Evolutionary conservation across 2,113 vertebrate species (phyloP).

Genomic region (Scartelaos histophorus): DNA sequence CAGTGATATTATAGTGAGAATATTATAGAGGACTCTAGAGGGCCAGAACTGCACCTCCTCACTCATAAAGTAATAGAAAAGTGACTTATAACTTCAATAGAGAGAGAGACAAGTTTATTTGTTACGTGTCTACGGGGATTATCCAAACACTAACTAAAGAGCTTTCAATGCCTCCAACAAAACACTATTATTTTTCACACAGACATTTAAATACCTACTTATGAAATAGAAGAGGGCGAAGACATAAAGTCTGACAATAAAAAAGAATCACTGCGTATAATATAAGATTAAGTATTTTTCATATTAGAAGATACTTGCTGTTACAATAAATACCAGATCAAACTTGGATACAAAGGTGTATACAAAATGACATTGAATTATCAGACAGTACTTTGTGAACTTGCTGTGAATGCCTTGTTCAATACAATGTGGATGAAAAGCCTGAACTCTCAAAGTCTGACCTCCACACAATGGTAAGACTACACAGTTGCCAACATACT

Average conservation of each 20-base stretch:
- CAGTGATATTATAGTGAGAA: background rate
- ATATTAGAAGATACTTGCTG: background rate
- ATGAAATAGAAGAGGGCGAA: background rate
- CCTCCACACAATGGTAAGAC: background rate
- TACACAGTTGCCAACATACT: too few species aligned
- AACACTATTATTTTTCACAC: background rate
- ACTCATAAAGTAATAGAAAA: background rate
- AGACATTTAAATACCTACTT: background rate
- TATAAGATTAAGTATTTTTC: background rate
- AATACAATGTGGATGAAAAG: background rate
- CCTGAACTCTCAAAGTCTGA: background rate
- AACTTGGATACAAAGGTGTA: background rate
- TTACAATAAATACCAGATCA: background rate
- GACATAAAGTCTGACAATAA: background rate
- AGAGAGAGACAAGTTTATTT: background rate
- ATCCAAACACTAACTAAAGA: background rate
- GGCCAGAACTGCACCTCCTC: slow-evolving; percentile 1
- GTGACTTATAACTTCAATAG: slow-evolving; percentile 1
- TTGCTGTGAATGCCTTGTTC: background rate
- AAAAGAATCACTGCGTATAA: background rate
- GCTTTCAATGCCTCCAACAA: slow-evolving; percentile 2
- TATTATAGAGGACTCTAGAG: background rate
- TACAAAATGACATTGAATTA: background rate
- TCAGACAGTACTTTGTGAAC: background rate
- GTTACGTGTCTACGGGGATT: background rate